These are phyloP conservation scores for Stictocephala bisonia DNA, from an alignment of 2,888 invertebrate species.

Conservation along the genomic window DNA sequence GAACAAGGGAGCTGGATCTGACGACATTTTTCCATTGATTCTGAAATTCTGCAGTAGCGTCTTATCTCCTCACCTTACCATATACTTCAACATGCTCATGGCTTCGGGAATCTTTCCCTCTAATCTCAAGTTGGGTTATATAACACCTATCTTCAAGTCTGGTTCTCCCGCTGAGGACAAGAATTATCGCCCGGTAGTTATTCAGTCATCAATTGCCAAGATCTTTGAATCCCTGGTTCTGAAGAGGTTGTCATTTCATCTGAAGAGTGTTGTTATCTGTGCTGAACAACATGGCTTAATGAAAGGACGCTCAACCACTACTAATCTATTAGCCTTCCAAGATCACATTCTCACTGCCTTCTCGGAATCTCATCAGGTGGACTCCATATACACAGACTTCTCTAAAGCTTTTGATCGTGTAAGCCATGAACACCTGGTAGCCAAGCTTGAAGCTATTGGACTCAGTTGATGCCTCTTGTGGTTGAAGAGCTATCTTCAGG, in stretches of 20 bases:
- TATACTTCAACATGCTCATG: conserved; percentile 6
- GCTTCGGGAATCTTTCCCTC: background rate
- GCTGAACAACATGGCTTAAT: background rate
- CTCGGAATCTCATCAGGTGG: conserved; percentile 3
- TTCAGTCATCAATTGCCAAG: conserved; percentile 5
- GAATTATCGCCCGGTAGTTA: conserved; percentile 6
- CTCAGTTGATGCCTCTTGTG: background rate
- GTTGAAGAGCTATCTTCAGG: background rate
- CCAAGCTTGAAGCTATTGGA: background rate
- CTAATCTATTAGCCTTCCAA: background rate
- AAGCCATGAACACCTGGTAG: background rate
- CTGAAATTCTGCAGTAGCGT: background rate
- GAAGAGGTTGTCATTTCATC: background rate
- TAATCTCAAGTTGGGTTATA: conserved; percentile 3
- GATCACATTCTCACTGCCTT: background rate
- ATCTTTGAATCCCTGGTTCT: background rate
- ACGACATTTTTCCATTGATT: background rate
- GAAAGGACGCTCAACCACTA: background rate
- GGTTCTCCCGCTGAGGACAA: background rate
- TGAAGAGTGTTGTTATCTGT: background rate
- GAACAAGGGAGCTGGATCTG: background rate
- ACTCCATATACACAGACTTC: background rate
- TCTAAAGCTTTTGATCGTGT: too few species aligned
- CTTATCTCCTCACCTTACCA: background rate
- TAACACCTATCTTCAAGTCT: background rate